Evolutionary conservation across 2,888 invertebrate genomes (phyloP).

Genomic region (Megalurothrips usitatus): DNA sequence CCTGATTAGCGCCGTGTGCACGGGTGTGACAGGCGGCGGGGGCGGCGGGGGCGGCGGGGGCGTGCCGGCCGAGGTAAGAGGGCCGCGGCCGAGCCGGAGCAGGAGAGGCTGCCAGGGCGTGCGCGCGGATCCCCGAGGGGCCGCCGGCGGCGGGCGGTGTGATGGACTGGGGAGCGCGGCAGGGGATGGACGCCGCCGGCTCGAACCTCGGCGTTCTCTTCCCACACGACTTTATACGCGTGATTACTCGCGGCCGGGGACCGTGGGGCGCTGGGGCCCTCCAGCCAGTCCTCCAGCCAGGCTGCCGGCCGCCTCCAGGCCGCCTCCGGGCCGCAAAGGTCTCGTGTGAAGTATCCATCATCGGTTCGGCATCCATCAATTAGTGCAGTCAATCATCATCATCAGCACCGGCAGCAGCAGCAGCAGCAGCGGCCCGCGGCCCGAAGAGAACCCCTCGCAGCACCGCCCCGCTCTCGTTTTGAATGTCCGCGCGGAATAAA

Average conservation of each 20-base stretch:
- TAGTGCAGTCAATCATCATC: not conserved
- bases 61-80: no score
- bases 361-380: not conserved
- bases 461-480: no score
- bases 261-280: not conserved
- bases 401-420: no score
- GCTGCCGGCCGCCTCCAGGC: not conserved
- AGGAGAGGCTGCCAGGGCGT: no score
- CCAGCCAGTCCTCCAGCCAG: not conserved
- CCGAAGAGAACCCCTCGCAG: not conserved
- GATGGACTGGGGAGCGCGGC: no score
- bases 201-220: not conserved
- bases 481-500: no score
- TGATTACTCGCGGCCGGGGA: not conserved
- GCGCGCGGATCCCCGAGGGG: no score
- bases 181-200: no score
- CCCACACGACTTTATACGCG: not conserved
- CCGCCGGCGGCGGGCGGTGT: no score
- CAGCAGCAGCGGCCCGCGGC: not conserved
- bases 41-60: not conserved
- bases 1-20: not conserved
- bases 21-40: not conserved
- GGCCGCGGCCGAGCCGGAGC: not conserved
- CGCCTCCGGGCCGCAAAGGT: not conserved
- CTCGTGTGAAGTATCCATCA: slow-evolving; percentile 5